Evolutionary conservation across 2,113 vertebrate species (phyloP).

Genomic region (Crotalus viridis): DNA sequence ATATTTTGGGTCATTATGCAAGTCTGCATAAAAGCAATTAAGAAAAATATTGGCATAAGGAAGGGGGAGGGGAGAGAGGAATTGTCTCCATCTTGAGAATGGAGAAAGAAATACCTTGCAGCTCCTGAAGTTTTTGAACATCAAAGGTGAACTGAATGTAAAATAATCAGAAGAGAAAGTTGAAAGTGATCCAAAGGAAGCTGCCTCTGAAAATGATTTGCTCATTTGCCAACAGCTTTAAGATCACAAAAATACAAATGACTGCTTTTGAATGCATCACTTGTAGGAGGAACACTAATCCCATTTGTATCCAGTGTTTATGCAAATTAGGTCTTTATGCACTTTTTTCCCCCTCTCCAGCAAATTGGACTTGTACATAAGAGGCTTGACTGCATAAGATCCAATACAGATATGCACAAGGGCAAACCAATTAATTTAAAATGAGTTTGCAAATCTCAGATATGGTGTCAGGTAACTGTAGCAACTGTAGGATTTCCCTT

Average conservation of each 20-base stretch:
- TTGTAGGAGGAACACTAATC: conserved; percentile 36
- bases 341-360: neutral
- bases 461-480: conserved; percentile 22
- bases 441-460: conserved; percentile 31
- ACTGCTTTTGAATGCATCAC: conserved; percentile 45
- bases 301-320: conserved; percentile 45
- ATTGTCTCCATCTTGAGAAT: conserved; percentile 13
- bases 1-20: neutral
- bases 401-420: conserved; percentile 17
- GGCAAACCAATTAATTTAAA: conserved; percentile 44
- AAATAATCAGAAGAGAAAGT: conserved; percentile 40
- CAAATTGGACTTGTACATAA: conserved; percentile 36
- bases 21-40: neutral
- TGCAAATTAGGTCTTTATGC: conserved; percentile 45
- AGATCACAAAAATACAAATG: conserved; percentile 47
- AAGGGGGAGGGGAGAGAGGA: neutral
- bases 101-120: conserved; percentile 8
- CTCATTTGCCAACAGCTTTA: conserved; percentile 39
- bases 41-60: conserved; percentile 3
- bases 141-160: conserved; percentile 45
- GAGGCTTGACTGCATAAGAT: conserved; percentile 35
- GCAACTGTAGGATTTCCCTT: conserved; percentile 13
- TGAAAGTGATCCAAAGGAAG: conserved; percentile 50
- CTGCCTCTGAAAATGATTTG: conserved; percentile 45
- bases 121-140: conserved; percentile 7